These are phyloP conservation scores for Ptychoptera contaminata DNA, from an alignment of 2,888 invertebrate genomes.

Conservation along the genomic window DNA sequence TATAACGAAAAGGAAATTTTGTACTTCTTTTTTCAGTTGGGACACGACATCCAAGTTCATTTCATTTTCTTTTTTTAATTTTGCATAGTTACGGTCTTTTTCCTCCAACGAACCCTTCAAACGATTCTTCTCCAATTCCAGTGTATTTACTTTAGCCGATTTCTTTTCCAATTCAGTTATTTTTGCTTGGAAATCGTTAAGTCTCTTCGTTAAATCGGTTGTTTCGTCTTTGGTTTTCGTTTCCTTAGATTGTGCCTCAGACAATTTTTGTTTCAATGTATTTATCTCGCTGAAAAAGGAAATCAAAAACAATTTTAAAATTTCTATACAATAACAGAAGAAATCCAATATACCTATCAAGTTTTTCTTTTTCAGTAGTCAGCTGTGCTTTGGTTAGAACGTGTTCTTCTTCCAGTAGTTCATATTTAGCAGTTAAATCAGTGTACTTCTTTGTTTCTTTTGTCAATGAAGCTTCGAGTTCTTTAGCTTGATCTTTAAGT, in stretches of 20 bases:
- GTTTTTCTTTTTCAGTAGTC: slow-evolving; percentile 64
- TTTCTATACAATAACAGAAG: slow-evolving; percentile 9
- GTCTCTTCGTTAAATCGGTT: slow-evolving; percentile 21
- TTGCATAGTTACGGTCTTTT: slow-evolving; percentile 54
- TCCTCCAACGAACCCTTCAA: slow-evolving; percentile 56
- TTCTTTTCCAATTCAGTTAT: slow-evolving; percentile 23
- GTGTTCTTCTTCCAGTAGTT: slow-evolving; percentile 69
- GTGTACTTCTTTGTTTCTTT: slow-evolving; percentile 59
- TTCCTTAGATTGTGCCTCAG: slow-evolving; percentile 18
- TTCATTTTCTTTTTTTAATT: slow-evolving; percentile 49
- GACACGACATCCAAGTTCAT: slow-evolving; percentile 55
- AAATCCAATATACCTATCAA: slow-evolving; percentile 40
- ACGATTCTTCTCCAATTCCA: slow-evolving; percentile 48
- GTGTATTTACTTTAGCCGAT: slow-evolving; percentile 17
- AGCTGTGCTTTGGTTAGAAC: slow-evolving; percentile 68
- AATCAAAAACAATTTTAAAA: background rate
- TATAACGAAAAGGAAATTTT: slow-evolving; percentile 7
- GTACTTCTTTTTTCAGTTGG: slow-evolving; percentile 47
- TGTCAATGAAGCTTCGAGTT: slow-evolving; percentile 48
- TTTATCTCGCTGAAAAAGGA: slow-evolving; percentile 16
- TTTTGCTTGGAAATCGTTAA: slow-evolving; percentile 23
- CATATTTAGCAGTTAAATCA: slow-evolving; percentile 67
- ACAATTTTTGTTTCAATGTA: slow-evolving; percentile 19
- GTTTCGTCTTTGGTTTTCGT: slow-evolving; percentile 20
- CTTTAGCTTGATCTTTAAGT: slow-evolving; percentile 31